Conservation (phyloP, 2,888 invertebrate genomes). For the Hedychridium roseum region DNA sequence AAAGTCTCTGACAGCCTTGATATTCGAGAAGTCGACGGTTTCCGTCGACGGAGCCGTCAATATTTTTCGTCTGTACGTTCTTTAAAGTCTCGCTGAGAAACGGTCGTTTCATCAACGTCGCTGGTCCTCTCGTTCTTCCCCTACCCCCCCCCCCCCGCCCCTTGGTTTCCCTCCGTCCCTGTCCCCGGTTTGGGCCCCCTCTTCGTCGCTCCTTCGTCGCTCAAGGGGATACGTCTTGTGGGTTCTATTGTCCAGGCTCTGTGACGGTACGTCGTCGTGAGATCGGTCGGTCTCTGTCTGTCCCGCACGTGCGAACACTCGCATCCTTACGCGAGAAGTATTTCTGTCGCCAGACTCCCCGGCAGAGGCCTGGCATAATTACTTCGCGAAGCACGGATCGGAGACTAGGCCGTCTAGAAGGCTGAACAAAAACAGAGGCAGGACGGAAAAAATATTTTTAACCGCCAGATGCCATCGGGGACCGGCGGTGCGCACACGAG, state of each 20-base stretch:
- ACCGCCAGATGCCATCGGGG: conserved; percentile 47
- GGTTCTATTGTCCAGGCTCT: too few relatives aligned
- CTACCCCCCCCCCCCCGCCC: not conserved
- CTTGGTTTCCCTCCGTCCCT: not conserved
- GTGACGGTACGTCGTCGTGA: not conserved
- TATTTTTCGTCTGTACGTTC: not conserved
- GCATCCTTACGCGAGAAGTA: conserved; percentile 24
- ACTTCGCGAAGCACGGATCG: conserved; percentile 35
- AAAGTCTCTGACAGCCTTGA: too few relatives aligned
- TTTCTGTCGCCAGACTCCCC: conserved; percentile 32
- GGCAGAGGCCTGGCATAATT: conserved; percentile 42
- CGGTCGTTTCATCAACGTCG: not conserved
- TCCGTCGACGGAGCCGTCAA: too few relatives aligned
- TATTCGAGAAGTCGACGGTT: too few relatives aligned
- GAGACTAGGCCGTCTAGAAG: conserved; percentile 28
- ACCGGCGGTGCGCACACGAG: too few relatives aligned
- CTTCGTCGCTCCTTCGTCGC: too few relatives aligned
- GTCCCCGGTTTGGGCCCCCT: too few relatives aligned
- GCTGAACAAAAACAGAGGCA: conserved; percentile 36
- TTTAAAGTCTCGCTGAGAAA: not conserved
- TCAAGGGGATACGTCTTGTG: too few relatives aligned
- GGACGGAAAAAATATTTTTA: conserved; percentile 50
- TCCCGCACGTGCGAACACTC: conserved; percentile 8
- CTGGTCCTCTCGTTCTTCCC: not conserved
- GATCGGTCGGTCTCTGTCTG: conserved; percentile 4